A percentile compares a stretch with the other conserved stretches of the same genome.
These are phyloP conservation scores for Aleiodes sp. DNA, from an alignment of 1,140 invertebrate species.

Conservation along the genomic window DNA sequence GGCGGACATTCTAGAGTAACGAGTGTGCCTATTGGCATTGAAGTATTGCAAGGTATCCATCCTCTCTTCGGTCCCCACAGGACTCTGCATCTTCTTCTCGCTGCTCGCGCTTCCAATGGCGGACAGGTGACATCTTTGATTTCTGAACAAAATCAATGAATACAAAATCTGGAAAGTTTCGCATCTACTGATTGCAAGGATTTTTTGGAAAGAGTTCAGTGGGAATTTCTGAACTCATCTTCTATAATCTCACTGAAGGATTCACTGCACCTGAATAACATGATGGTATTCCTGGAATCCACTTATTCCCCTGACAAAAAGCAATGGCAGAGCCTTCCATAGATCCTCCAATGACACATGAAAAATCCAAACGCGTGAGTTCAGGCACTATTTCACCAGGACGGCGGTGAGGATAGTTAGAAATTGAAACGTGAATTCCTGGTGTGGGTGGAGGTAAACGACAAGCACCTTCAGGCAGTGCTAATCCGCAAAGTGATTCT, in stretches of 20 bases:
- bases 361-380: constrained; percentile 46
- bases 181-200: background rate
- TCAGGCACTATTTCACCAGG: constrained; percentile 49
- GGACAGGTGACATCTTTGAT: constrained; percentile 44
- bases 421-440: constrained; percentile 41
- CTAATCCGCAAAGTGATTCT: constrained; percentile 39
- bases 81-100: constrained; percentile 47
- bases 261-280: constrained; percentile 39
- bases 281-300: constrained; percentile 46
- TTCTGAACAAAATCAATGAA: constrained; percentile 27
- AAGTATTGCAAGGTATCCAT: constrained; percentile 47
- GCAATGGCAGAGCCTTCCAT: constrained; percentile 46
- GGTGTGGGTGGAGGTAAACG: constrained; percentile 44
- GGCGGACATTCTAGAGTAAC: constrained; percentile 51
- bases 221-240: background rate
- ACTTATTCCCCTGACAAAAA: constrained; percentile 46
- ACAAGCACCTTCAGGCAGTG: constrained; percentile 46
- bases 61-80: constrained; percentile 46
- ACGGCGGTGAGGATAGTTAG: constrained; percentile 41
- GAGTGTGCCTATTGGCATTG: constrained; percentile 48
- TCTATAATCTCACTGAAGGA: background rate
- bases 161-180: background rate
- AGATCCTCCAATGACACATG: constrained; percentile 37
- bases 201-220: background rate
- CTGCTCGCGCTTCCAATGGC: constrained; percentile 33